Evolutionary conservation across 2,113 vertebrate genomes (phyloP).

Genomic region (Cebus imitator): DNA sequence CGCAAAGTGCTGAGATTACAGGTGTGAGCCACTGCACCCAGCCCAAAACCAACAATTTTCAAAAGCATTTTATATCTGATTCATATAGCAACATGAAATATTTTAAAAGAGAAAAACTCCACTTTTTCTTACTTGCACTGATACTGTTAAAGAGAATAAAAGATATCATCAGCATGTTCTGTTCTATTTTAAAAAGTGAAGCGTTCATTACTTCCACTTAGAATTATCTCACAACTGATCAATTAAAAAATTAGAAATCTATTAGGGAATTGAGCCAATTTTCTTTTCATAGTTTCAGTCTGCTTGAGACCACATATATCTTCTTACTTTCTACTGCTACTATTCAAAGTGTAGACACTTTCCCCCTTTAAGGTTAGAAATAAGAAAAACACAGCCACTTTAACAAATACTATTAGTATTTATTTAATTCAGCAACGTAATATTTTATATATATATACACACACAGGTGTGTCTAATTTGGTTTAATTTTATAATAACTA

Average conservation of each 20-base stretch:
- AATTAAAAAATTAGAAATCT: conserved; percentile 47
- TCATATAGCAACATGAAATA: background rate
- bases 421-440: background rate
- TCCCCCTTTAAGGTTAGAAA: conserved; percentile 38
- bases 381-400: background rate
- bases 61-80: background rate
- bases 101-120: background rate
- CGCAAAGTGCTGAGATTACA: no score
- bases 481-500: conserved; percentile 40
- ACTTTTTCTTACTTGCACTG: background rate
- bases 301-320: conserved; percentile 12
- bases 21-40: no score
- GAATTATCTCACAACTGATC: conserved; percentile 49
- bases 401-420: background rate
- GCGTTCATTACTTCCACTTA: conserved; percentile 8
- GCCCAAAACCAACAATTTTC: background rate
- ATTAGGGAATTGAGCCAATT: conserved; percentile 28
- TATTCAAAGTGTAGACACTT: background rate
- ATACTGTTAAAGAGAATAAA: conserved; percentile 16
- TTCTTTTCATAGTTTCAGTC: conserved; percentile 14
- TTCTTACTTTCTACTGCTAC: background rate
- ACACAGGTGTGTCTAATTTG: conserved; percentile 10
- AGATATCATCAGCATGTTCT: background rate
- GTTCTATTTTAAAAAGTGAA: conserved; percentile 25
- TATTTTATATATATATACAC: background rate